phyloP scores from a whole-genome alignment of 2,113 vertebrate genomes.

The Xenopus laevis region DNA sequence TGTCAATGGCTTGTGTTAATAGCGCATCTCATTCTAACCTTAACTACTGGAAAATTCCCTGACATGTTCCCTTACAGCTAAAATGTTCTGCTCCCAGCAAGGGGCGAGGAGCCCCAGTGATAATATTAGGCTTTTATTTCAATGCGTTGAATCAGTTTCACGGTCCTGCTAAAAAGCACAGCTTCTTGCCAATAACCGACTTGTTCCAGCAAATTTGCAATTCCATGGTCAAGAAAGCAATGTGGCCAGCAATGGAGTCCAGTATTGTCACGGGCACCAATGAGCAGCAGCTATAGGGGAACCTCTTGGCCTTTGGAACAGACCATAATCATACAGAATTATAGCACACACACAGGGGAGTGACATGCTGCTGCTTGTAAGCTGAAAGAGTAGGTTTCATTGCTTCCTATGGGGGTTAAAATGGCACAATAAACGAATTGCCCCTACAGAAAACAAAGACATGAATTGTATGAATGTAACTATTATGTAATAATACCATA shows the following conservation, averaged over 20 bases:
- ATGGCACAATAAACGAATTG: too few species aligned
- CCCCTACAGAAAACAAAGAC: too few species aligned
- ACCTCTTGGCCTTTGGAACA: too few species aligned
- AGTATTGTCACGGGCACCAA: background rate
- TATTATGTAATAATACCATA: too few species aligned
- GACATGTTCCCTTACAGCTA: constrained; percentile 24
- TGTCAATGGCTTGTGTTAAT: constrained; percentile 10
- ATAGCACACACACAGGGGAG: too few species aligned
- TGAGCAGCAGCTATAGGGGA: too few species aligned
- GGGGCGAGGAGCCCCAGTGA: constrained; percentile 6
- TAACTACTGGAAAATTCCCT: constrained; percentile 42
- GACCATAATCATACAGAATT: too few species aligned
- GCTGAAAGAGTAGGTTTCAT: too few species aligned
- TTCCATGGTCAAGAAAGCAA: background rate
- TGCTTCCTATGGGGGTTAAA: too few species aligned
- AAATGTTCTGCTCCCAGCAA: constrained; percentile 30
- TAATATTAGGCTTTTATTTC: background rate
- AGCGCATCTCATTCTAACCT: constrained; percentile 18
- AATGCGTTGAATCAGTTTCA: constrained; percentile 35
- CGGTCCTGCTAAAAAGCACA: constrained; percentile 13
- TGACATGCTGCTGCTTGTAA: too few species aligned
- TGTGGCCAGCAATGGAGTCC: background rate
- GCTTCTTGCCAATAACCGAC: constrained; percentile 9
- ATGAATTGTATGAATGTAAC: too few species aligned
- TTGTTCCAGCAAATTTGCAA: constrained; percentile 36